Base-by-base conservation (phyloP, 2,888 invertebrate species). In the Notocelia uddmanniana region DNA sequence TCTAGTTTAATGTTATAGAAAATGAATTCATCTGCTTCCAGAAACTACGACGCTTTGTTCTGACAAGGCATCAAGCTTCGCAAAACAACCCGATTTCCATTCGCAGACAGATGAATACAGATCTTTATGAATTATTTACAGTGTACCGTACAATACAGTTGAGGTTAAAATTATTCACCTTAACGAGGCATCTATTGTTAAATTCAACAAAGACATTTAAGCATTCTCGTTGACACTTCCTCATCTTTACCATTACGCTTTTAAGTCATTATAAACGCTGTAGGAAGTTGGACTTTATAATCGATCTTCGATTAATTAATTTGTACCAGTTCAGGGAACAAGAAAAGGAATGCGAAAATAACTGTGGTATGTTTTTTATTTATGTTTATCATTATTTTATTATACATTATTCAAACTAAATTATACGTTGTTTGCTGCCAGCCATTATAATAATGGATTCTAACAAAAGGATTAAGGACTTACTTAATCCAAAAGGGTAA, bases 71-170 rank as follows among this genome's bases (percentile, higher is more conserved):
- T n/a, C 19, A 23, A 64, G 52, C 58, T 54, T 64, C 23, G 54
- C 59, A 19, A 18, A 73, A 60, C 59, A 73, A 73, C 26, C 69
- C 11, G 37, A 73, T 69, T 69, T 73, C 64, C 73, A 73, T 73
- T 70, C 60, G 34, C 60, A 58, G 52, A 62, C 66, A 67, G 60
- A 69, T 67, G 73, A 73, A 55, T 62, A 69, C 48, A 41, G 23
- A 67, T 69, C 70, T 73, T 23, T 69, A 73, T 73, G 73, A 73
- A 73, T 70, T 68, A 67, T 72, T 67, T 67, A 72, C 59, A 19
- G 13, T 13, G 11, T 23, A 34, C 58, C 37, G 18, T 50, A 54
- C 37, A 54, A 37, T 19, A 59, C 23, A 66, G 52, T 57, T 50
- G 41, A 45, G 21, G 23, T 18, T 55, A 48, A 31, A 18, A 34